phyloP scores from a whole-genome alignment of 1,140 invertebrate genomes.

The Catajapyx aquilonaris region DNA sequence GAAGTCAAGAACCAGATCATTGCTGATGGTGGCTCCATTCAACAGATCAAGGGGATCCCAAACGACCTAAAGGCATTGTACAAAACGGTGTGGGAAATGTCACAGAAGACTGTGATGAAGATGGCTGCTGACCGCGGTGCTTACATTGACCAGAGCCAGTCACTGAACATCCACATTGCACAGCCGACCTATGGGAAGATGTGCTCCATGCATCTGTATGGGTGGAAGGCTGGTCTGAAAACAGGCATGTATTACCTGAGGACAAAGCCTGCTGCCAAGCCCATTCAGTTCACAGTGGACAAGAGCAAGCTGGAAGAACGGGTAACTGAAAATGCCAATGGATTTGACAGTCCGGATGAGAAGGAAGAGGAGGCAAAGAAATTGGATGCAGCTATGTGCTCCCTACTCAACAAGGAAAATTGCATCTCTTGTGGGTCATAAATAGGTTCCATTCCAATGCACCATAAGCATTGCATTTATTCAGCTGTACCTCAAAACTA shows the following conservation, averaged over 20 bases:
- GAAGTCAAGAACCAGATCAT: conserved; percentile 94
- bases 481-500: no score
- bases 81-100: conserved; percentile 98
- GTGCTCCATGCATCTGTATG: conserved; percentile 96
- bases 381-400: conserved; percentile 62
- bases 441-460: no score
- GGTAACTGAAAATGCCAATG: conserved; percentile 11
- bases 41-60: conserved; percentile 75
- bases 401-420: conserved; percentile 74
- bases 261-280: conserved; percentile 87
- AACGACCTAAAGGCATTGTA: conserved; percentile 76
- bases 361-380: conserved; percentile 23
- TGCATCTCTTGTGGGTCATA: conserved; percentile 60
- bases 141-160: conserved; percentile 97
- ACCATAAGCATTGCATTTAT: no score
- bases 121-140: conserved; percentile 97
- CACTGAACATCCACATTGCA: conserved; percentile 89
- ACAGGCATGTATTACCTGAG: conserved; percentile 98
- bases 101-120: conserved; percentile 79
- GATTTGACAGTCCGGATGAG: conserved; percentile 14
- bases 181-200: conserved; percentile 82
- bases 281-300: conserved; percentile 95
- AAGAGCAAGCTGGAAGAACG: conserved; percentile 45
- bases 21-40: conserved; percentile 72
- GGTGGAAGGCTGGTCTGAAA: conserved; percentile 89